Evolutionary conservation across 2,797 vertebrate genomes (phyloP).

Genomic region (Limosa lapponica): DNA sequence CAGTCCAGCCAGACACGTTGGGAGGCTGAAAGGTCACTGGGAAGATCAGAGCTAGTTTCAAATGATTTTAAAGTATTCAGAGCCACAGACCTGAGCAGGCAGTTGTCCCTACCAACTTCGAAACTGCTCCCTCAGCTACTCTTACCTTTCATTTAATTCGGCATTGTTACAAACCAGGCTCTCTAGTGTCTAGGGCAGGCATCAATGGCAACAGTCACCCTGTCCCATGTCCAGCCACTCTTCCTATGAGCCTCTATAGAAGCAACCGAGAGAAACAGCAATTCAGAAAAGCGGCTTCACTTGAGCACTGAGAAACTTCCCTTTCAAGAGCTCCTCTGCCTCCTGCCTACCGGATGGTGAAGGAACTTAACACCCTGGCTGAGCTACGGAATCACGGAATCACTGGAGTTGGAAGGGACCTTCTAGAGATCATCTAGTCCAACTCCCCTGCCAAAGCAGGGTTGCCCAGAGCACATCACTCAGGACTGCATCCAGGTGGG

Average conservation of each 20-base stretch:
- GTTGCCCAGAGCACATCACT: too few relatives aligned
- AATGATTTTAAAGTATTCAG: not conserved
- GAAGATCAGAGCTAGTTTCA: not conserved
- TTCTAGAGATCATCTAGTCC: too few relatives aligned
- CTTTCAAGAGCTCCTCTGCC: not conserved
- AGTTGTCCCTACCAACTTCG: not conserved
- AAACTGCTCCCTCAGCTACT: not conserved
- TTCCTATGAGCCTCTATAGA: fast-evolving
- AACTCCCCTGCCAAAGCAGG: too few relatives aligned
- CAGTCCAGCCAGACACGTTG: not conserved
- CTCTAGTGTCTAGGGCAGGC: not conserved
- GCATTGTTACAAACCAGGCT: not conserved
- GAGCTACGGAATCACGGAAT: not conserved
- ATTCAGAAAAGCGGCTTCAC: not conserved
- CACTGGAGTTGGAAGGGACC: too few relatives aligned
- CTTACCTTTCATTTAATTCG: not conserved
- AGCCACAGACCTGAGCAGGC: not conserved
- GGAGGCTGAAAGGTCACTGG: not conserved
- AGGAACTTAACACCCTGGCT: not conserved
- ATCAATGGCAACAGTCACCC: not conserved
- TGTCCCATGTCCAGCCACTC: not conserved
- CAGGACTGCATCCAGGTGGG: too few relatives aligned
- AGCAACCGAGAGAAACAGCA: not conserved
- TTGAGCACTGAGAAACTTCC: not conserved
- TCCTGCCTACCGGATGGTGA: not conserved